phyloP scores from a whole-genome alignment of 2,113 vertebrate species.

The Hemiprocne comata region DNA sequence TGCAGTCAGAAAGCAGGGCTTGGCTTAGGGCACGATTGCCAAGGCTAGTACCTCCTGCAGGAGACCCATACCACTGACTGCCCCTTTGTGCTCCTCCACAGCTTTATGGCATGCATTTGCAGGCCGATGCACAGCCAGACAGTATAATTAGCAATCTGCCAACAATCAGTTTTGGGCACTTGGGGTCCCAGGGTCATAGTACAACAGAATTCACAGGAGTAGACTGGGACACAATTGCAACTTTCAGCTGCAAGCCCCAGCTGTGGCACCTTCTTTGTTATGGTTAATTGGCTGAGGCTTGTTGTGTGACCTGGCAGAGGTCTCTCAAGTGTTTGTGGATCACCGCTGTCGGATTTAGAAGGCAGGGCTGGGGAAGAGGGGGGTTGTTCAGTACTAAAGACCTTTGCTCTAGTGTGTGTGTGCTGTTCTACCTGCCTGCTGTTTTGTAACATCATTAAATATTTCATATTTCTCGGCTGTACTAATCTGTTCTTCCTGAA shows the following conservation, averaged over 20 bases:
- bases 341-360: background rate
- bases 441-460: background rate
- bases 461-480: background rate
- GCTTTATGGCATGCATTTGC: background rate
- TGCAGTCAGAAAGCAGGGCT: background rate
- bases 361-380: background rate
- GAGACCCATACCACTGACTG: background rate
- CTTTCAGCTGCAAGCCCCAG: background rate
- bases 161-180: background rate
- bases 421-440: background rate
- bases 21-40: accelerated
- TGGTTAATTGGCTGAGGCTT: background rate
- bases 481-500: background rate
- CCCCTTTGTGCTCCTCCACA: background rate
- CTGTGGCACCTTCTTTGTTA: background rate
- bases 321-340: background rate
- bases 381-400: background rate
- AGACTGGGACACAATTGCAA: background rate
- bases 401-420: background rate
- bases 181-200: background rate
- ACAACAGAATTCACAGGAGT: background rate
- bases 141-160: background rate
- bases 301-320: background rate
- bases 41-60: background rate
- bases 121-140: background rate